Conservation (phyloP, 2,888 invertebrate genomes). For the Mycalesis mineus region DNA sequence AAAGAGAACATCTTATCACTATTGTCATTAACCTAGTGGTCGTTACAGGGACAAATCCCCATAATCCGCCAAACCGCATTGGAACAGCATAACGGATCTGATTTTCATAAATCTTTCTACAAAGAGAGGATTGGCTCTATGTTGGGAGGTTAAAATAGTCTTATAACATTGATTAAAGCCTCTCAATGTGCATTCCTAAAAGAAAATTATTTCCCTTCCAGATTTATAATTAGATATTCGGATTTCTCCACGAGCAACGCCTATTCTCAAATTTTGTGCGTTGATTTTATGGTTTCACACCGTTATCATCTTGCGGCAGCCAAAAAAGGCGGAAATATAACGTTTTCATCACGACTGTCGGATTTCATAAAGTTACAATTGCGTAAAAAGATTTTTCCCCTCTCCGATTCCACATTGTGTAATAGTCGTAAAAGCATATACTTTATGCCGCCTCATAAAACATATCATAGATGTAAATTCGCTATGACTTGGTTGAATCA, state of each 20-base stretch:
- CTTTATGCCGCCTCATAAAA: background rate
- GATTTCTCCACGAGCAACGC: slow-evolving; percentile 9
- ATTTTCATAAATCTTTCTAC: no score
- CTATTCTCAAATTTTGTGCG: slow-evolving; percentile 16
- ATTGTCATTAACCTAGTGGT: no score
- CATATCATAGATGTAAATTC: background rate
- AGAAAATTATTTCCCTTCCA: slow-evolving; percentile 1
- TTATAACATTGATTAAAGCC: background rate
- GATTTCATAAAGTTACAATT: slow-evolving; percentile 21
- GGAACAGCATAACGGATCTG: no score
- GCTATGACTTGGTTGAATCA: no score
- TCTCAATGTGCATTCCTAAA: background rate
- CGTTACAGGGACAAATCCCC: no score
- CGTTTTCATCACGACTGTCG: slow-evolving; percentile 16
- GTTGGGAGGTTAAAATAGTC: no score
- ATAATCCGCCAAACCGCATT: no score
- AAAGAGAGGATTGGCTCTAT: no score
- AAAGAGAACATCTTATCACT: no score
- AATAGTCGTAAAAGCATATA: background rate
- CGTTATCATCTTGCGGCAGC: slow-evolving; percentile 26
- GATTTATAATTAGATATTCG: background rate
- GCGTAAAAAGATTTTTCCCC: background rate
- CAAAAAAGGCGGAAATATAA: slow-evolving; percentile 22
- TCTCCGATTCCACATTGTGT: background rate
- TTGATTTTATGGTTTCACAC: slow-evolving; percentile 25